Percentiles rank a stretch among this genome's conserved stretches.
Evolutionary conservation across 2,797 vertebrate genomes (phyloP).

Genomic region (Salmo trutta): DNA sequence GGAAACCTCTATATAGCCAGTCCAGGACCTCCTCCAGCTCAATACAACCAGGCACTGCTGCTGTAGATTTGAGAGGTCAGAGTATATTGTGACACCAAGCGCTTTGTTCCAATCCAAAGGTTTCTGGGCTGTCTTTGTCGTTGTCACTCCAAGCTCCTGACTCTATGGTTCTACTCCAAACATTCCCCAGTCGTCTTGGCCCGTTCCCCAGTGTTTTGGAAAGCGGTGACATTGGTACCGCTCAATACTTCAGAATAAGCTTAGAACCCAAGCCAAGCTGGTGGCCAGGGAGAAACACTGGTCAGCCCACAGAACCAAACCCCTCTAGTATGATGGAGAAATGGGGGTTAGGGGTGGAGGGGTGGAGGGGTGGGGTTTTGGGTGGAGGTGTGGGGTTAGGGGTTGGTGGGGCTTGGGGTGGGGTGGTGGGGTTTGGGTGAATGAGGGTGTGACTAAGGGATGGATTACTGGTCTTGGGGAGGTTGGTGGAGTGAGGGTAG

Average conservation of each 20-base stretch:
- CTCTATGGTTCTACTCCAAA: conserved; percentile 29
- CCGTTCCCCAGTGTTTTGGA: conserved; percentile 33
- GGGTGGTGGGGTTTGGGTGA: neutral
- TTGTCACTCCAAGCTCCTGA: neutral
- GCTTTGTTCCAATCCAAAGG: conserved; percentile 37
- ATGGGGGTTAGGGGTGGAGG: conserved; percentile 23
- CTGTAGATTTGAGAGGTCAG: conserved; percentile 29
- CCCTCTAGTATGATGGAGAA: conserved; percentile 42
- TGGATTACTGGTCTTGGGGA: neutral
- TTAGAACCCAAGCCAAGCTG: conserved; percentile 32
- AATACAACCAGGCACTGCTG: conserved; percentile 38
- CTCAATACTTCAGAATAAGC: conserved; percentile 31
- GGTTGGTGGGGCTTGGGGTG: neutral
- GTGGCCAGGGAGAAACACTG: conserved; percentile 12
- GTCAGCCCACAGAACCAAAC: conserved; percentile 38
- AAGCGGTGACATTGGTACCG: conserved; percentile 39
- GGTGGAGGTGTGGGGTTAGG: neutral
- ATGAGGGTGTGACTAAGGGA: no score
- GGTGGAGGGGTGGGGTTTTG: neutral
- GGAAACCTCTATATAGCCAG: conserved; percentile 5
- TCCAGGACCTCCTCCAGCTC: neutral
- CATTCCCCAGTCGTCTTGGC: conserved; percentile 26
- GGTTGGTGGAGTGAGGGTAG: neutral
- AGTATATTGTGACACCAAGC: conserved; percentile 41
- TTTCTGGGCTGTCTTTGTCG: neutral